A percentile compares a stretch with the other conserved stretches of the same genome.
phyloP scores from a whole-genome alignment of 2,888 invertebrate species.

The Morpho deidamia region DNA sequence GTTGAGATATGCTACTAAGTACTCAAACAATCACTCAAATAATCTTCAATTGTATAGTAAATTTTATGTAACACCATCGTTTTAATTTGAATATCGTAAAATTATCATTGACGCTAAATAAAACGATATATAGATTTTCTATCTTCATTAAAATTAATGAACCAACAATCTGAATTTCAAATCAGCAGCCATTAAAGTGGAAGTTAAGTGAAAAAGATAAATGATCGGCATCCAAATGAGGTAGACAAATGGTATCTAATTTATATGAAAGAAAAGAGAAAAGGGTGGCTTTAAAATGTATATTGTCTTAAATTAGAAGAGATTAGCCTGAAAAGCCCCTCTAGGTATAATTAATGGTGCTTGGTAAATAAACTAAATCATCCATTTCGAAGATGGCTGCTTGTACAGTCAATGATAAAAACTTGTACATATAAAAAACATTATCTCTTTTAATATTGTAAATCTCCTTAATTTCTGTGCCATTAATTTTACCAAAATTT shows the following conservation, averaged over 20 bases:
- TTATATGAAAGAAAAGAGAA: conserved; percentile 33
- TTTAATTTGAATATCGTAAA: no score
- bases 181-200: not conserved
- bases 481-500: no score
- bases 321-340: conserved; percentile 40
- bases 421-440: no score
- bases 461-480: no score
- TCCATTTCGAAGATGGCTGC: conserved; percentile 4
- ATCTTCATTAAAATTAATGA: not conserved
- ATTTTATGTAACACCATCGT: no score
- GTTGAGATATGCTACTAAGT: no score
- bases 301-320: conserved; percentile 44
- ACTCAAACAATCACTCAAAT: no score
- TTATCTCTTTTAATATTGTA: no score
- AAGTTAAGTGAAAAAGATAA: conserved; percentile 23
- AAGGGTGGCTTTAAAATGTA: conserved; percentile 36
- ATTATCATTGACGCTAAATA: no score
- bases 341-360: conserved; percentile 21
- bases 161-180: not conserved
- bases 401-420: not conserved
- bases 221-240: conserved; percentile 26
- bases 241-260: conserved; percentile 42
- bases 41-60: no score
- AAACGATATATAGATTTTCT: not conserved
- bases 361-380: conserved; percentile 13